Conservation (phyloP, 2,113 vertebrate genomes). For the Hirundichthys speculiger region DNA sequence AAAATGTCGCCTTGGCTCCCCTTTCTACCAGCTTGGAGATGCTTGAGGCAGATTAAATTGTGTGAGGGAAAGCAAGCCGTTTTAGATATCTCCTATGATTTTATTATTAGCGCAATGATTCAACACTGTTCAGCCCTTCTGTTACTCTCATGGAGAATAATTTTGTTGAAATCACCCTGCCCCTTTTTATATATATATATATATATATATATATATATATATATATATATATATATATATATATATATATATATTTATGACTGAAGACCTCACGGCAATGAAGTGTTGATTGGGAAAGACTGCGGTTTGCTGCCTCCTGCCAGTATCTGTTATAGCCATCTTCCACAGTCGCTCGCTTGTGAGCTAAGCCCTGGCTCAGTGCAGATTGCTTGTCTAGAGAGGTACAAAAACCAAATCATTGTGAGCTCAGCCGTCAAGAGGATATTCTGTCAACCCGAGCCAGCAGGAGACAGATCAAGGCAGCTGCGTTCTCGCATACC, state of each 20-base stretch:
- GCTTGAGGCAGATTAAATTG: constrained; percentile 68
- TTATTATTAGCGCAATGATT: constrained; percentile 71
- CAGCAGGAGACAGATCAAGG: constrained; percentile 61
- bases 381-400: constrained; percentile 63
- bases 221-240: too few relatives aligned
- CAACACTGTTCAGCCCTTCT: constrained; percentile 58
- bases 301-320: constrained; percentile 65
- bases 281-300: constrained; percentile 73
- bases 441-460: constrained; percentile 65
- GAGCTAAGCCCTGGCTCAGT: constrained; percentile 63
- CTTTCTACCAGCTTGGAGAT: constrained; percentile 66
- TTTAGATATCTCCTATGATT: constrained; percentile 71
- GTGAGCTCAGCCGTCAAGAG: constrained; percentile 66
- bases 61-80: constrained; percentile 56
- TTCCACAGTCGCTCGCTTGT: constrained; percentile 68
- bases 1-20: constrained; percentile 64
- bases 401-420: constrained; percentile 61
- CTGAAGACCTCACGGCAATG: constrained; percentile 62
- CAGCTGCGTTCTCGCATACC: constrained; percentile 41
- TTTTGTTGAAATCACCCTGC: constrained; percentile 61
- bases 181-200: constrained; percentile 41
- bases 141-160: constrained; percentile 59
- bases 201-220: too few relatives aligned
- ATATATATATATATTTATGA: too few relatives aligned
- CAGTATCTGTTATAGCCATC: constrained; percentile 74